Evolutionary conservation across 2,113 vertebrate genomes (phyloP), one percentile per base, ranked within the genome.

Genomic region (Numida meleagris): DNA sequence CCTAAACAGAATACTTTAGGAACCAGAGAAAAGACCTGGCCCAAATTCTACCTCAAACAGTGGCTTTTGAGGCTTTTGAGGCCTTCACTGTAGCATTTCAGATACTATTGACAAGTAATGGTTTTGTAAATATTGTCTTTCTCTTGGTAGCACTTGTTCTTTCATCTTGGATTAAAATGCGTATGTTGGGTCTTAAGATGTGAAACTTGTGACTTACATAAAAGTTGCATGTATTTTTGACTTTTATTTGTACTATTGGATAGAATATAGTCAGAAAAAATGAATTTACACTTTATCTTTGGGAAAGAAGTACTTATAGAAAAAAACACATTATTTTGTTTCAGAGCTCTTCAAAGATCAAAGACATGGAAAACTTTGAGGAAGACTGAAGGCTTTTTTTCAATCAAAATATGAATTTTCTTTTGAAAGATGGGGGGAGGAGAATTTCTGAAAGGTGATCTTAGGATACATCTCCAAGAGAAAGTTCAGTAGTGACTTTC

Each of bases 131-230:
- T 45, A 3, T 65, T 63, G 55, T 55, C 46, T 53, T 72, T 79
- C 29, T 85, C 40, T 34, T 43, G 25, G 38, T 66, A 86, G n/a
- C 25, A 59, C 11, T 40, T 38, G 13, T 27, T 78, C 23, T 93
- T 95, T 97, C 79, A 93, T 97, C 89, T 95, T 68, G 20, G 72
- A 94, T 90, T 95, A 92, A 92, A 63, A 88, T 89, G 83, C n/a
- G 17, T 85, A 67, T 94, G 97, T 96, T 88, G 38, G 38, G 78
- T 75, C 46, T 91, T 85, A 68, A 68, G 20, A 8, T 61, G 88
- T 53, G 95, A 72, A 91, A 94, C 80, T 93, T 95, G 3, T 15
- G 34, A 13, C 53, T 7, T 33, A 34, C 82, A 89, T 38, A 57
- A 66, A 82, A 89, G 46, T 90, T 86, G 53, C 63, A 59, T 89